Conservation (phyloP, 2,888 invertebrate genomes). For the Pheosia gnoma region DNA sequence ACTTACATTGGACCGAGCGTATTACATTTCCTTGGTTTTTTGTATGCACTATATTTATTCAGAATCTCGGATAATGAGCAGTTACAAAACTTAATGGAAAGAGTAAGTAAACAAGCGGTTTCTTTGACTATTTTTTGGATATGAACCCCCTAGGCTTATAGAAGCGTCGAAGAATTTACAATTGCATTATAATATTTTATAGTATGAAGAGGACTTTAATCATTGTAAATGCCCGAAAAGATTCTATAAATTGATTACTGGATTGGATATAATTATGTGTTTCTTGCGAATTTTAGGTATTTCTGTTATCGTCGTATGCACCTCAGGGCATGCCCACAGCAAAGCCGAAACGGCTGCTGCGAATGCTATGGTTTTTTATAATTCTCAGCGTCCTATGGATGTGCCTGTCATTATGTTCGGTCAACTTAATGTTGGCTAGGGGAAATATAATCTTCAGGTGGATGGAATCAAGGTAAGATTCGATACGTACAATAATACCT, state of each 20-base stretch:
- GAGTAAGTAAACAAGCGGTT: conserved; percentile 75
- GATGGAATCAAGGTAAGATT: conserved; percentile 82
- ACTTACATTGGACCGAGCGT: conserved; percentile 89
- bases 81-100: conserved; percentile 91
- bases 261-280: background rate
- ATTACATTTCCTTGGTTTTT: conserved; percentile 88
- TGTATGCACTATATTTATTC: conserved; percentile 89
- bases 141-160: no score
- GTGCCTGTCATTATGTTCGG: conserved; percentile 86
- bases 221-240: no score
- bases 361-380: conserved; percentile 89
- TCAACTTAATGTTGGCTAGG: conserved; percentile 86
- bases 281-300: conserved; percentile 78
- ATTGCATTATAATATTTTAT: no score
- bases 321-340: conserved; percentile 84
- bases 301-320: conserved; percentile 88
- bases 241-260: no score
- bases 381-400: conserved; percentile 88
- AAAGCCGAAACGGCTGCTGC: conserved; percentile 88
- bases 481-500: background rate
- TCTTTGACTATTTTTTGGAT: background rate
- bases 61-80: conserved; percentile 92
- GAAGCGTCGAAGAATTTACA: no score
- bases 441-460: conserved; percentile 86
- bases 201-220: no score